phyloP scores from a whole-genome alignment of 2,113 vertebrate species.

The Pygoscelis adeliae region DNA sequence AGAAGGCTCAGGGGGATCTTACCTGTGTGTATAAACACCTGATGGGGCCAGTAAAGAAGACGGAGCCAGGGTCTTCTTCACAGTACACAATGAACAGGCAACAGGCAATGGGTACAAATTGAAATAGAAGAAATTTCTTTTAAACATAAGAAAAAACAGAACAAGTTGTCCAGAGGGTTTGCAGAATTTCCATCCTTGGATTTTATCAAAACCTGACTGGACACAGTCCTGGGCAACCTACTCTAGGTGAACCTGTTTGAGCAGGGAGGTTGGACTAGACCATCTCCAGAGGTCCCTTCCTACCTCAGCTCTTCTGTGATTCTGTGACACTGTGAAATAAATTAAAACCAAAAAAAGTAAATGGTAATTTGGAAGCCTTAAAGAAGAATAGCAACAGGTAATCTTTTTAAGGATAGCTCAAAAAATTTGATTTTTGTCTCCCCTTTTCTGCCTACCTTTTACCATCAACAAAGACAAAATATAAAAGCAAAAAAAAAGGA shows the following conservation, averaged over 20 bases:
- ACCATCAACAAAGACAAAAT: not conserved
- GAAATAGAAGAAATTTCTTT: not conserved
- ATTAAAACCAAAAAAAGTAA: not conserved
- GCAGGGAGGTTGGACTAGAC: too few relatives aligned
- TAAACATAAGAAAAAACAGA: not conserved
- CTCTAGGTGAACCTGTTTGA: not conserved
- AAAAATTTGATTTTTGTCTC: not conserved
- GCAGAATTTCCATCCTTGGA: not conserved
- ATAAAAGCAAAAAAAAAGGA: not conserved
- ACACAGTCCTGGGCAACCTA: not conserved
- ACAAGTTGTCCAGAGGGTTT: not conserved
- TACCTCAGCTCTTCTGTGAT: not conserved
- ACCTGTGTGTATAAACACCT: not conserved
- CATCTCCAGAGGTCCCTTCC: not conserved
- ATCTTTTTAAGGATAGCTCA: not conserved
- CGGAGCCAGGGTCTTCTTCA: fast-evolving
- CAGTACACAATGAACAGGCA: not conserved
- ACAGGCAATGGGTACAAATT: not conserved
- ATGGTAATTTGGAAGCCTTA: not conserved
- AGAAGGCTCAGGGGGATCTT: not conserved
- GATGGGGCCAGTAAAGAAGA: not conserved
- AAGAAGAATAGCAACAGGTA: not conserved
- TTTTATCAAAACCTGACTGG: not conserved
- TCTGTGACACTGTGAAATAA: not conserved
- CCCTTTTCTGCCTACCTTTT: not conserved